A percentile compares a stretch with the other conserved stretches of the same genome.
Evolutionary conservation across 2,888 invertebrate genomes (phyloP).

Genomic region (Orchesellides sinensis): DNA sequence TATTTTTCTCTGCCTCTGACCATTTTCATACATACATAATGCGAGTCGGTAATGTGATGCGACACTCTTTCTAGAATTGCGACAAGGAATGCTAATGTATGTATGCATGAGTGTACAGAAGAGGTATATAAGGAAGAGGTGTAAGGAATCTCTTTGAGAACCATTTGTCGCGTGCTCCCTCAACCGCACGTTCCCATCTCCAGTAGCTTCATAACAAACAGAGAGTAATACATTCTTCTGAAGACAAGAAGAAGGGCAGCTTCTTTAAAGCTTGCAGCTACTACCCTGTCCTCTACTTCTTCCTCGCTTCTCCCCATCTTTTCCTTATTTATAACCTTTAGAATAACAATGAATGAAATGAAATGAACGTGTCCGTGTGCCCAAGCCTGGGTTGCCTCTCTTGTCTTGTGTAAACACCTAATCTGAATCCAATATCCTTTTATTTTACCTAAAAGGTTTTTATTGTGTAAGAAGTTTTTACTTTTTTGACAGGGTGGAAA

Average conservation of each 20-base stretch:
- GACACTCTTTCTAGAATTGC: neutral
- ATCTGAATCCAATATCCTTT: neutral
- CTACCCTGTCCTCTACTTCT: too few relatives aligned
- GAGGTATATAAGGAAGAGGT: slow-evolving; percentile 5
- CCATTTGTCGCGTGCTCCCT: slow-evolving; percentile 62
- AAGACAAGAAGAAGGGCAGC: too few relatives aligned
- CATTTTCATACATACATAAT: neutral
- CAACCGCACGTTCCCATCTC: slow-evolving; percentile 43
- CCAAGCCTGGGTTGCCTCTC: slow-evolving; percentile 9
- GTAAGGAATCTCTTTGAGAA: slow-evolving; percentile 24
- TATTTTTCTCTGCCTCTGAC: neutral
- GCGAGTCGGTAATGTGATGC: neutral
- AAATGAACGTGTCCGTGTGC: slow-evolving; percentile 48
- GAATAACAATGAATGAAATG: slow-evolving; percentile 51
- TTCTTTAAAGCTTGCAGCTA: too few relatives aligned
- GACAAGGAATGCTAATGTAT: neutral
- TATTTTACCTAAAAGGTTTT: neutral
- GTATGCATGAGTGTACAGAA: neutral
- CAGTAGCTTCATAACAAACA: too few relatives aligned
- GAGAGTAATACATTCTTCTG: too few relatives aligned
- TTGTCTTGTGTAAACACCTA: slow-evolving; percentile 36
- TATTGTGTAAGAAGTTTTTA: neutral
- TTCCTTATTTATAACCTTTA: slow-evolving; percentile 26
- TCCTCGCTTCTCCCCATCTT: slow-evolving; percentile 2
- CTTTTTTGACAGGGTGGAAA: neutral